A percentile compares a stretch with the other conserved stretches of the same genome.
Evolutionary conservation across 2,888 invertebrate species (phyloP).

Genomic region (Melanostoma scalare): DNA sequence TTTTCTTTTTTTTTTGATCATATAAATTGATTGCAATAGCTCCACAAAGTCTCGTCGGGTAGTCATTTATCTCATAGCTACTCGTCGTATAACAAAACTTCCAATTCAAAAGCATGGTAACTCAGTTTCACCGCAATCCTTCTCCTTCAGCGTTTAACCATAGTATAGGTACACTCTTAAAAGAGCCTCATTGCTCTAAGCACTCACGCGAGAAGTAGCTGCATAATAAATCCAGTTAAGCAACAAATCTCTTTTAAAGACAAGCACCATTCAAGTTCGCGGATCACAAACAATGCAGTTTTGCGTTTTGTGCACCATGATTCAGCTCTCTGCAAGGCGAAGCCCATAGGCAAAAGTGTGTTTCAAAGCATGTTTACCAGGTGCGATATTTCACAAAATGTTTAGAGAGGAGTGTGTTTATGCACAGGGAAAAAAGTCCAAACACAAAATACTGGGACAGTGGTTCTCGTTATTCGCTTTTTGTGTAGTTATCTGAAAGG

Average conservation of each 20-base stretch:
- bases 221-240: slow-evolving; percentile 68
- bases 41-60: slow-evolving; percentile 56
- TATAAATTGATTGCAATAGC: slow-evolving; percentile 44
- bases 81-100: background rate
- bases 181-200: slow-evolving; percentile 28
- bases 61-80: slow-evolving; percentile 7
- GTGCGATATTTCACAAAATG: slow-evolving; percentile 64
- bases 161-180: slow-evolving; percentile 6
- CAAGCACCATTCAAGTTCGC: slow-evolving; percentile 71
- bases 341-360: slow-evolving; percentile 48
- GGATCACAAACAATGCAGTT: slow-evolving; percentile 40
- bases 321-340: slow-evolving; percentile 31
- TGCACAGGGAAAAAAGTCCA: background rate
- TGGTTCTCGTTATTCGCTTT: slow-evolving; percentile 34
- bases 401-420: slow-evolving; percentile 16
- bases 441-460: slow-evolving; percentile 46
- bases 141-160: slow-evolving; percentile 4
- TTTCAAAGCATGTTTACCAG: slow-evolving; percentile 67
- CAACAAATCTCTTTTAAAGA: slow-evolving; percentile 68
- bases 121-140: slow-evolving; percentile 38
- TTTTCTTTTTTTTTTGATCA: background rate
- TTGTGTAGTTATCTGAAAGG: background rate
- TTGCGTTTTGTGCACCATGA: slow-evolving; percentile 44
- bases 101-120: slow-evolving; percentile 32
- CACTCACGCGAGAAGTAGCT: slow-evolving; percentile 30